phyloP scores from a whole-genome alignment of 2,888 invertebrate species.

The Norana najaformis region DNA sequence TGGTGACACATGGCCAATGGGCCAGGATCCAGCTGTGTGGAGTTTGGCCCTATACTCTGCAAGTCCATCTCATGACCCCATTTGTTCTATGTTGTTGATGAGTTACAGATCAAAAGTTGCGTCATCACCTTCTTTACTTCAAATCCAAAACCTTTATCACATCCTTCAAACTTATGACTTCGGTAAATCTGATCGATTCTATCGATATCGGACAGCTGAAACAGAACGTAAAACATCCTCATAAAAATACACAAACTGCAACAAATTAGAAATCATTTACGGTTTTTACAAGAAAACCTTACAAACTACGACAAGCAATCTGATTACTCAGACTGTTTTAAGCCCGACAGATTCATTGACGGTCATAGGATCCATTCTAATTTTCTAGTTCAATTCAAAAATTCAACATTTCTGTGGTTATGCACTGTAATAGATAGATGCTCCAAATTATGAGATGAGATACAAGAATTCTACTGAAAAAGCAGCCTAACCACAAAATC shows the following conservation, averaged over 20 bases:
- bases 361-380: too few species aligned
- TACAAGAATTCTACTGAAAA: too few species aligned
- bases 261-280: neutral
- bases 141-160: neutral
- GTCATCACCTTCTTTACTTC: neutral
- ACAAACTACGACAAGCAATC: neutral
- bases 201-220: neutral
- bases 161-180: neutral
- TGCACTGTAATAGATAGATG: too few species aligned
- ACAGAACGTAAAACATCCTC: neutral
- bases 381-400: too few species aligned
- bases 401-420: too few species aligned
- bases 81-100: neutral
- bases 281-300: neutral
- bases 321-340: neutral
- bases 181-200: neutral
- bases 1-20: too few species aligned
- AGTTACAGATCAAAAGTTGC: neutral
- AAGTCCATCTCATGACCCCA: too few species aligned
- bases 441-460: too few species aligned
- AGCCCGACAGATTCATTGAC: too few species aligned
- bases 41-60: too few species aligned
- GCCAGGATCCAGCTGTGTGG: too few species aligned
- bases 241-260: neutral
- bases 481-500: too few species aligned